Evolutionary conservation across 2,113 vertebrate genomes (phyloP), one percentile per base, ranked within the genome.

Genomic region (Cinclus cinclus): DNA sequence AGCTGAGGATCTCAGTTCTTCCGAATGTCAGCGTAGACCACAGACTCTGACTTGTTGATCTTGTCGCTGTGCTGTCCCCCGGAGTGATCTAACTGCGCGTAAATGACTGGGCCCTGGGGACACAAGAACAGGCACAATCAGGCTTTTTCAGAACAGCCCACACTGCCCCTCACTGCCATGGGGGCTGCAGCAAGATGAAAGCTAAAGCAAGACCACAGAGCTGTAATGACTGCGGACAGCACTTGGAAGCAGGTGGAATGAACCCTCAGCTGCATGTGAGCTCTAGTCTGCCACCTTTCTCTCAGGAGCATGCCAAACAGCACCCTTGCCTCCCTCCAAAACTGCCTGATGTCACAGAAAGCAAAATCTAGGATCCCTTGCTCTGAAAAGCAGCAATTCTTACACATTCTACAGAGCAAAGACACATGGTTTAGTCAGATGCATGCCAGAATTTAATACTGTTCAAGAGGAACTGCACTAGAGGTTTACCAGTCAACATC

Each of bases 21-120:
- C 87, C 98, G 98, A 76, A 99, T 99, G 96, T 99, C 99, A 46
- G 99, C 99, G 53, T 99, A 99, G 76, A 99, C 99, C 97, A 99
- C 99, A 17, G 99, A 99, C 96, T 99, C 99, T 59, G 98, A 99
- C 97, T 99, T 99, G 98, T 99, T 99, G 95, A 99, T 98, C 62
- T 98, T 98, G 98, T 98, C 97, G 5, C 98, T 98, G 96, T 97
- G 98, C 92, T 98, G 99, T 92, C 98, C 98, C 63, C 99, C 99
- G 4, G 99, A 99, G 96, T 99, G 99, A 98, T 99, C 99, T 96
- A 99, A 95, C 97, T 99, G 99, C 76, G 99, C 99, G 42, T 99
- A 99, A 97, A 99, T 99, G 98, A 99, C 98, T 97, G 99, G 99
- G 96, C 99, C 99, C 99, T 99, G 97, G 53, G 39, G 65, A 90